A percentile compares a stretch with the other conserved stretches of the same genome.
Evolutionary conservation across 2,888 invertebrate genomes (phyloP).

Genomic region (Margaritifera margaritifera): DNA sequence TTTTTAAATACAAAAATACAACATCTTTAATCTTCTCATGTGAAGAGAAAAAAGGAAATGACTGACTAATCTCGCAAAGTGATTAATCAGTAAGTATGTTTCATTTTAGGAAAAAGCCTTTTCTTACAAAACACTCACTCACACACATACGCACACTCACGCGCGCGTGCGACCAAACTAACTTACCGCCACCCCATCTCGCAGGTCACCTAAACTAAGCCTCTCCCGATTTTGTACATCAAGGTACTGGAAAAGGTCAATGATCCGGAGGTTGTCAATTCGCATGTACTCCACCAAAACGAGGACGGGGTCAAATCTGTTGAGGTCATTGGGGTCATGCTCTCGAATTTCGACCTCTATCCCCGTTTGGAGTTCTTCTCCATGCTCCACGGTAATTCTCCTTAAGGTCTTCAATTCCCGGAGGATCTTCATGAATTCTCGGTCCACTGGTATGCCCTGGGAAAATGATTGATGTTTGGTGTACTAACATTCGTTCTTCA

Average conservation of each 20-base stretch:
- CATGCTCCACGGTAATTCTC: constrained; percentile 37
- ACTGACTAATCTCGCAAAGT: too few relatives aligned
- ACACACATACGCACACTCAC: background rate
- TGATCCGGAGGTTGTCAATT: constrained; percentile 60
- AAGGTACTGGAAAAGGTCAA: constrained; percentile 65
- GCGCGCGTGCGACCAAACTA: background rate
- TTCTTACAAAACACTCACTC: background rate
- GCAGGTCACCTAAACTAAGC: constrained; percentile 52
- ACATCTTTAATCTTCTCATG: too few relatives aligned
- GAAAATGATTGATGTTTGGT: background rate
- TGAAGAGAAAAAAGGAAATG: too few relatives aligned
- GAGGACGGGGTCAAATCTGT: constrained; percentile 57
- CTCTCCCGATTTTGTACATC: constrained; percentile 54
- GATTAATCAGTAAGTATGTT: too few relatives aligned
- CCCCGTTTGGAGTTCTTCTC: constrained; percentile 29
- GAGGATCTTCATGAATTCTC: constrained; percentile 31
- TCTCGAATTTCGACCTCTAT: constrained; percentile 30
- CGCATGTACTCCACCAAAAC: constrained; percentile 65
- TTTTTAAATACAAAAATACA: too few relatives aligned
- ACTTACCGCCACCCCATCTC: constrained; percentile 58
- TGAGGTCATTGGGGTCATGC: constrained; percentile 54
- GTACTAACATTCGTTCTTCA: too few relatives aligned
- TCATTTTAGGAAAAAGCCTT: too few relatives aligned
- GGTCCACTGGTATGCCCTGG: constrained; percentile 48
- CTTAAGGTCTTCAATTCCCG: constrained; percentile 20